Base-by-base conservation (phyloP, 1,140 invertebrate genomes). In the Asbolus verrucosus region DNA sequence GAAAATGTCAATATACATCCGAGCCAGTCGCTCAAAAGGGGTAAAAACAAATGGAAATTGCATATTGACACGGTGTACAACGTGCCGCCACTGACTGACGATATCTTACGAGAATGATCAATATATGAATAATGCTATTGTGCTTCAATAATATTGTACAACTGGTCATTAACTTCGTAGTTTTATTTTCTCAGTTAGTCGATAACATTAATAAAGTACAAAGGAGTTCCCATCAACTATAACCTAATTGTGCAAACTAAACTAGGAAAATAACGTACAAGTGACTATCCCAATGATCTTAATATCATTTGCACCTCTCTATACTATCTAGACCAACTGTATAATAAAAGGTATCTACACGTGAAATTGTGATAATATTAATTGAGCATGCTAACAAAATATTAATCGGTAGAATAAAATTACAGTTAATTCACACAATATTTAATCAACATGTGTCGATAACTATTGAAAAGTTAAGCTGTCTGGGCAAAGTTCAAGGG, bases 331-430 rank as follows among this genome's bases (percentile, higher is more conserved):
- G 21, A 24, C 46, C 46, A 54, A 30, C 24, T n/a, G 27, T 36
- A 11, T 24, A 54, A 54, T 27, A 54, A 50, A 15, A 46, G 46
- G 46, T 11, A 24, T 9, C 46, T 54, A 54, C 46, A 54, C 21
- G 46, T 54, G 46, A 54, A 54, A 54, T 15, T 54, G 46, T 54
- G 46, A 54, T 46, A 18, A n/a, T 50, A 54, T 54, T 54, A 54
- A 54, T 54, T 54, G 46, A 54, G 46, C 46, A 54, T 54, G 46
- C 46, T n/a, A 54, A 54, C 46, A 54, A 54, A 54, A 54, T 54
- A 54, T 54, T 54, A 54, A 54, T 54, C 46, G 46, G 33, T 36
- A 36, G 5, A 27, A 54, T 14, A 54, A 54, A 27, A 21, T n/a
- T 54, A 54, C 46, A 54, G 46, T 54, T 54, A 54, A 54, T 3